phyloP scores from a whole-genome alignment of 1,140 invertebrate species.

The Bombus vancouverensis region DNA sequence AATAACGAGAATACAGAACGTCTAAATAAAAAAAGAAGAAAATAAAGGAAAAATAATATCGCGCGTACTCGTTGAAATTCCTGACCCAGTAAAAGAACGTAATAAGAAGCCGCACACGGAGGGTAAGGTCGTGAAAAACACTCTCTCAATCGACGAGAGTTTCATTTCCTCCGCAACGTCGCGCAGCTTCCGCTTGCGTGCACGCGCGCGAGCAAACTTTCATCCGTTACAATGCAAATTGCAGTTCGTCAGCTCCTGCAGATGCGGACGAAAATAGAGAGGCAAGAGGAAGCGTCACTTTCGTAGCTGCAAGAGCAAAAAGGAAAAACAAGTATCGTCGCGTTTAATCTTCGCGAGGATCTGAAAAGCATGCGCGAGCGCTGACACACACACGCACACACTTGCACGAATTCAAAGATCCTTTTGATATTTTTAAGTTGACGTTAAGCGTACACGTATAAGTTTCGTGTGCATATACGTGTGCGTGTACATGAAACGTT shows the following conservation, averaged over 20 bases:
- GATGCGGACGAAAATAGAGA: neutral
- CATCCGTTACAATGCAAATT: slow-evolving; percentile 16
- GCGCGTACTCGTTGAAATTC: neutral
- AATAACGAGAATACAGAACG: neutral
- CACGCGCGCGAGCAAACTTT: neutral
- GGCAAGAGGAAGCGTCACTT: neutral
- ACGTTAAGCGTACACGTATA: rapidly evolving
- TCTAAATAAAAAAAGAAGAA: neutral
- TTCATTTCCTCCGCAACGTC: slow-evolving; percentile 13
- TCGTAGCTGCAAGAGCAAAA: neutral
- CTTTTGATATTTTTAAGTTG: neutral
- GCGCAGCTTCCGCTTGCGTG: neutral
- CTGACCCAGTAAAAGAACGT: neutral
- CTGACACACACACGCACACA: too few species aligned
- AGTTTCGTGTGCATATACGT: too few species aligned
- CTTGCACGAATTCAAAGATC: neutral
- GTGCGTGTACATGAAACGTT: too few species aligned
- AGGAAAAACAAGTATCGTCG: neutral
- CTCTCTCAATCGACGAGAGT: slow-evolving; percentile 4
- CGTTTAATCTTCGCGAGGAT: slow-evolving; percentile 12
- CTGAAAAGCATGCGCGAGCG: too few species aligned
- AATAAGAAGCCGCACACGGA: neutral
- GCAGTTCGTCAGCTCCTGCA: slow-evolving; percentile 14
- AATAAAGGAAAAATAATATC: neutral
- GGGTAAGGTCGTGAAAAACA: neutral